Evolutionary conservation across 2,797 vertebrate species (phyloP).

Genomic region (Cyclura pinguis): DNA sequence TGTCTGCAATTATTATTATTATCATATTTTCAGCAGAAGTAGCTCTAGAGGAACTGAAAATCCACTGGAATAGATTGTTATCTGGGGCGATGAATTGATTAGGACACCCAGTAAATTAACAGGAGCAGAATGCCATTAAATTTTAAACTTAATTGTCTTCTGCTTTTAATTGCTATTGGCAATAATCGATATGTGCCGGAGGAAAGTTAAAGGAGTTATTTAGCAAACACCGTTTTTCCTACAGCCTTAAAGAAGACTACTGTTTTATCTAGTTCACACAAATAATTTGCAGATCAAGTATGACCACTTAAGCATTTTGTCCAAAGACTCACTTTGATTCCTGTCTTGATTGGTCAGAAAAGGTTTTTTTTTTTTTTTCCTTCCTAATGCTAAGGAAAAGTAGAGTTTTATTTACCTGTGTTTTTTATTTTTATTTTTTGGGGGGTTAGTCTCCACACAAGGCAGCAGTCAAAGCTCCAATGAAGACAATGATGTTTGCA

Average conservation of each 20-base stretch:
- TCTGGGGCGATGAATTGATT: conserved; percentile 82
- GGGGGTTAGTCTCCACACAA: neutral
- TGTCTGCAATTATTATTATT: conserved; percentile 49
- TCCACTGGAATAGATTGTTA: conserved; percentile 76
- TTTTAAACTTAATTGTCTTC: conserved; percentile 87
- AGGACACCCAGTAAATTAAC: conserved; percentile 85
- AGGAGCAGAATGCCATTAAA: conserved; percentile 81
- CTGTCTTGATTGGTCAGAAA: conserved; percentile 53
- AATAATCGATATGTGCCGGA: conserved; percentile 83
- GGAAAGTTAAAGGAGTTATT: conserved; percentile 82
- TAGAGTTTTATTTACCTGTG: conserved; percentile 42
- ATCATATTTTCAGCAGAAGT: conserved; percentile 69
- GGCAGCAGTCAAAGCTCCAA: neutral
- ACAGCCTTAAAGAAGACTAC: conserved; percentile 70
- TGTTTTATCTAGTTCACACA: conserved; percentile 71
- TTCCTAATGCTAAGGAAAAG: conserved; percentile 45
- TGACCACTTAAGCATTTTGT: conserved; percentile 66
- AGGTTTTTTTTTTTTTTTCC: neutral
- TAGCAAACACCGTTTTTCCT: conserved; percentile 75
- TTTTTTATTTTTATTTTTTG: conserved; percentile 22
- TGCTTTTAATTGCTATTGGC: conserved; percentile 84
- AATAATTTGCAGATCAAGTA: conserved; percentile 68
- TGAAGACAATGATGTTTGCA: neutral
- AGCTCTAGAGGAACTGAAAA: conserved; percentile 61
- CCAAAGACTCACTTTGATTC: conserved; percentile 62